Conservation (phyloP, 2,888 invertebrate genomes). For the Belgica antarctica region DNA sequence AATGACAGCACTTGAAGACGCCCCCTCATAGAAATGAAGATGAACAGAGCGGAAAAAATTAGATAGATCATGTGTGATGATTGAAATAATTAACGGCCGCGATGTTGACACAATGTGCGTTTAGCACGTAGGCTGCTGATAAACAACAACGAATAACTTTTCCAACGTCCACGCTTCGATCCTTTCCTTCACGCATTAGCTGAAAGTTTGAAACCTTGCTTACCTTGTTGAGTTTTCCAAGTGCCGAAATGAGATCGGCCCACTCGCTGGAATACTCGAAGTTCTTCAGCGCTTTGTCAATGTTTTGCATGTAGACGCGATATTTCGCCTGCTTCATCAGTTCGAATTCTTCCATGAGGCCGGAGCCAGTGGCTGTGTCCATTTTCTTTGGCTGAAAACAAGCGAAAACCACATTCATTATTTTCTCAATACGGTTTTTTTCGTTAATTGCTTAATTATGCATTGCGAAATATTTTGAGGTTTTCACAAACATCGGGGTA, state of each 20-base stretch:
- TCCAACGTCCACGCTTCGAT: too few species aligned
- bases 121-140: neutral
- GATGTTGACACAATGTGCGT: neutral
- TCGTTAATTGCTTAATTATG: too few species aligned
- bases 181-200: too few species aligned
- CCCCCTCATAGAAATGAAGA: neutral
- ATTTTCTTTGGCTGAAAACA: conserved; percentile 27
- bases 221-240: conserved; percentile 88
- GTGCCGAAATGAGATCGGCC: conserved; percentile 88
- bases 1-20: neutral
- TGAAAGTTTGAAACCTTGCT: conserved; percentile 44
- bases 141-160: neutral
- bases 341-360: conserved; percentile 68
- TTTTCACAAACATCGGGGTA: too few species aligned
- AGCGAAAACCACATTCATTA: too few species aligned
- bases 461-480: too few species aligned
- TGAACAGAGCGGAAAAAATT: too few species aligned
- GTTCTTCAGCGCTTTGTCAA: conserved; percentile 84
- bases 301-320: conserved; percentile 72
- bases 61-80: too few species aligned
- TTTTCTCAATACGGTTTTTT: too few species aligned
- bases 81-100: neutral
- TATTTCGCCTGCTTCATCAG: conserved; percentile 79
- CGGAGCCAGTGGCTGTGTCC: conserved; percentile 45
- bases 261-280: conserved; percentile 94